Percentiles rank a stretch among this genome's conserved stretches.
Conservation (phyloP, 2,888 invertebrate species). For the Baccha elongata region DNA sequence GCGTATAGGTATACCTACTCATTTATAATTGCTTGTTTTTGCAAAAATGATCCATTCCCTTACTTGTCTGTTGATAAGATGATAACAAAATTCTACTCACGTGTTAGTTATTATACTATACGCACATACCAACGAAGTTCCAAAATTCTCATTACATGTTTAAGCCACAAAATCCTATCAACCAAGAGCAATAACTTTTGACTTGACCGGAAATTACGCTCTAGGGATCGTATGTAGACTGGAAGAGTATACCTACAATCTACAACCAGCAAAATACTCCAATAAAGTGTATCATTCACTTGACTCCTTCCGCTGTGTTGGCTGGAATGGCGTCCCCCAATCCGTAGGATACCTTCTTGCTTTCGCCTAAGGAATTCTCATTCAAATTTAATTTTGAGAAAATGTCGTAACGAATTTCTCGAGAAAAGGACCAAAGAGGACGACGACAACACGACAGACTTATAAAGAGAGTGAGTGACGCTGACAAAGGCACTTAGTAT, state of each 20-base stretch:
- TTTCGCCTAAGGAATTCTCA: constrained; percentile 6
- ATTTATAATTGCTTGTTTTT: too few relatives aligned
- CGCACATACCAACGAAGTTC: constrained; percentile 7
- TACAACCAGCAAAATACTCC: not conserved
- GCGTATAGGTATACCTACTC: too few relatives aligned
- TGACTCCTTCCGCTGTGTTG: not conserved
- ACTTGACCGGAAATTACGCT: constrained; percentile 68
- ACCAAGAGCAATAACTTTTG: constrained; percentile 56
- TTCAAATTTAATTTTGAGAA: constrained; percentile 43
- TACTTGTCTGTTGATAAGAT: too few relatives aligned
- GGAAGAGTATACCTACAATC: constrained; percentile 8
- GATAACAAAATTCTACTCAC: constrained; percentile 2
- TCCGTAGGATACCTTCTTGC: not conserved
- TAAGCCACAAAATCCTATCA: constrained; percentile 41
- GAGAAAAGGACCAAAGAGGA: constrained; percentile 9
- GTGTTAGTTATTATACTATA: constrained; percentile 20
- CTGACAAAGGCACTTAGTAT: constrained; percentile 23
- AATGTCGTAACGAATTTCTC: constrained; percentile 1
- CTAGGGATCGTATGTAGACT: constrained; percentile 35
- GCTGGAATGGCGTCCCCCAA: too few relatives aligned
- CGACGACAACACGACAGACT: not conserved
- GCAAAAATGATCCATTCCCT: too few relatives aligned
- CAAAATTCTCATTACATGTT: constrained; percentile 33
- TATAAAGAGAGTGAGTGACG: not conserved
- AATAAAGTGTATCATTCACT: constrained; percentile 7